Base-by-base conservation (phyloP, 2,888 invertebrate genomes). In the Glyphotaelius pellucidus region DNA sequence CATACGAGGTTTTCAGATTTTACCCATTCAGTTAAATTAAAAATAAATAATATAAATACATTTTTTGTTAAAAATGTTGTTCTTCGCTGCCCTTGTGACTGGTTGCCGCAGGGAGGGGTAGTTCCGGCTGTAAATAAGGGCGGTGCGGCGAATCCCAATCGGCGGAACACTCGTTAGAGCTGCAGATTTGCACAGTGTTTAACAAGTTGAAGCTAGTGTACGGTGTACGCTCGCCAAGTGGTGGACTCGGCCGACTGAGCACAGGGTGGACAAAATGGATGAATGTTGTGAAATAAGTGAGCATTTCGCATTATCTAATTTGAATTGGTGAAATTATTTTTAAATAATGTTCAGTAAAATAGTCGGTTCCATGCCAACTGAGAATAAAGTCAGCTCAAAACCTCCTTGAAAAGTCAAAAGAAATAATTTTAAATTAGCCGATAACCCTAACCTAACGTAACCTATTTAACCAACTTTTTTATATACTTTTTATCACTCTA, bases 111-210 rank as follows among this genome's bases (percentile, higher is more conserved):
- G 67, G 67, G n/a, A n/a, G 83, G 83, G 35, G 38, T 35, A 83
- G 19, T 83, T 83, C 83, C 83, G 38, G 32, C 19, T 38, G 83
- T 83, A 83, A 83, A 83, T 83, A 83, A 83, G 38, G 83, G 32
- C 83, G 19, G 38, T 35, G 25, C 67, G 38, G 38, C 35, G 25
- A 83, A 83, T 35, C 67, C 35, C 83, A 83, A 83, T 83, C 19
- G 83, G 35, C 11, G 83, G 83, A 83, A 83, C 35, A 35, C 83
- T 83, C 35, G 83, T 83, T 35, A 83, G 83, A 35, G 35, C 25
- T 83, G 83, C 83, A 83, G 83, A 83, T 83, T 83, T 83, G 31
- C 81, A 81, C 83, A 9, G 32, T 83, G 83, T 83, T 83, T 32
- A 83, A 32, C 83, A 83, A 83, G 38, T 12, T 35, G 19, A 83